Conservation (phyloP, 2,113 vertebrate genomes). For the Apaloderma vittatum region DNA sequence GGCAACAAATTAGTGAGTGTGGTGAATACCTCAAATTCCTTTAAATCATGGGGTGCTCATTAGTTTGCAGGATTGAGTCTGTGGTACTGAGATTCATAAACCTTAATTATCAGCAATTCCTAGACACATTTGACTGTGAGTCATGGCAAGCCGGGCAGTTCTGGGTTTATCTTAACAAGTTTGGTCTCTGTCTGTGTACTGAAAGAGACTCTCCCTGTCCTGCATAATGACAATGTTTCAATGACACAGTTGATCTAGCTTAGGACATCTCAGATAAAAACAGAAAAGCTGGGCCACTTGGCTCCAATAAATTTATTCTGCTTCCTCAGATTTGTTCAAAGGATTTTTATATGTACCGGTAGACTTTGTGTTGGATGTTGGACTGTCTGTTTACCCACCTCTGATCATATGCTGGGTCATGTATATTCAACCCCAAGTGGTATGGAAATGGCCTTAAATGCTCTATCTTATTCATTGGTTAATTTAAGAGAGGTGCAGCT, state of each 20-base stretch:
- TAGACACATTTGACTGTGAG: not conserved
- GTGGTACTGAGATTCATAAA: not conserved
- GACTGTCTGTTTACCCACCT: not conserved
- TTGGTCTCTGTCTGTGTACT: not conserved
- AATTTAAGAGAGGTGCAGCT: not conserved
- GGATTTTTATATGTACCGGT: not conserved
- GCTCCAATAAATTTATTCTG: not conserved
- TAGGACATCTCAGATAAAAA: not conserved
- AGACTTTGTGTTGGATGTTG: not conserved
- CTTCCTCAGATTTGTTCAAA: not conserved
- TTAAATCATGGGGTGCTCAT: not conserved
- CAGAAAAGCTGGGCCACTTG: not conserved
- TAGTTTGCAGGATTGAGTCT: not conserved
- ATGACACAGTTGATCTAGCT: not conserved
- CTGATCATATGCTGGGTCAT: not conserved
- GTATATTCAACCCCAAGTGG: not conserved
- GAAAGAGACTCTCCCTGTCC: not conserved
- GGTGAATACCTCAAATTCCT: not conserved
- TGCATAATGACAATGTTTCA: not conserved
- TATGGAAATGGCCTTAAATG: not conserved
- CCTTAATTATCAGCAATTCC: constrained; percentile 8
- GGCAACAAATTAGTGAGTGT: not conserved
- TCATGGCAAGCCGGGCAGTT: not conserved
- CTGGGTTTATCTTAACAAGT: not conserved
- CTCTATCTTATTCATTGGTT: not conserved